Evolutionary conservation across 1,140 invertebrate species (phyloP).

Genomic region (Caenorhabditis remanei): DNA sequence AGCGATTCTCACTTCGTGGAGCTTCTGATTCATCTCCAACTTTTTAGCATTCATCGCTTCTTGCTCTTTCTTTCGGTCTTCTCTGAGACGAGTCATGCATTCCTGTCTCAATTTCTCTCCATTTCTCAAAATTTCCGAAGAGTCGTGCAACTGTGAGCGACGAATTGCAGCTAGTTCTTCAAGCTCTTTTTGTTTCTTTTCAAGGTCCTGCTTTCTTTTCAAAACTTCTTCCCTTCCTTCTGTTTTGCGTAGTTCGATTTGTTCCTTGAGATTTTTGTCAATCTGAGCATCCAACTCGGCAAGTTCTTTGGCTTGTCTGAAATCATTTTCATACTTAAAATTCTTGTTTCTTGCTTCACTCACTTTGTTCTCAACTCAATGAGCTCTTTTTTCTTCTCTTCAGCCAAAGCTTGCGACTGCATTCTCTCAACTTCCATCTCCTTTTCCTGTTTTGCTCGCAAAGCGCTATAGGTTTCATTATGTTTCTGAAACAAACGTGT

Average conservation of each 20-base stretch:
- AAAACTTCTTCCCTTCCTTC: neutral
- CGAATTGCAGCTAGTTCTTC: neutral
- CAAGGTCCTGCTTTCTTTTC: neutral
- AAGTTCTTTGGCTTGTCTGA: slow-evolving; percentile 3
- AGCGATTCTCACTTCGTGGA: neutral
- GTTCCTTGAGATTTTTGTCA: neutral
- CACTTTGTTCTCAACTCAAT: neutral
- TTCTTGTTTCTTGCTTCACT: neutral
- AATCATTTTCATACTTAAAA: neutral
- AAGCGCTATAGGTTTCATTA: neutral
- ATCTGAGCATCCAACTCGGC: neutral
- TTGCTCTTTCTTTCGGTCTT: neutral
- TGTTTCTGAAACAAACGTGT: neutral
- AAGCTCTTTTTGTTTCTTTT: neutral
- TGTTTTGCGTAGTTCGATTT: neutral
- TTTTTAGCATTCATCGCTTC: neutral
- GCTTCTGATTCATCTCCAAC: neutral
- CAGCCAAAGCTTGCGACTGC: neutral
- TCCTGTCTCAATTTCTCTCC: slow-evolving; percentile 4
- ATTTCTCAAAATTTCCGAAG: neutral
- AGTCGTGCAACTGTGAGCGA: neutral
- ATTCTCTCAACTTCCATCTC: neutral
- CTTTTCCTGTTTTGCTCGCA: neutral
- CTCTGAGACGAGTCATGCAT: neutral
- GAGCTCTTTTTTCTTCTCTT: slow-evolving; percentile 2